Base-by-base conservation (phyloP, 2,888 invertebrate species). In the Thereva unica region DNA sequence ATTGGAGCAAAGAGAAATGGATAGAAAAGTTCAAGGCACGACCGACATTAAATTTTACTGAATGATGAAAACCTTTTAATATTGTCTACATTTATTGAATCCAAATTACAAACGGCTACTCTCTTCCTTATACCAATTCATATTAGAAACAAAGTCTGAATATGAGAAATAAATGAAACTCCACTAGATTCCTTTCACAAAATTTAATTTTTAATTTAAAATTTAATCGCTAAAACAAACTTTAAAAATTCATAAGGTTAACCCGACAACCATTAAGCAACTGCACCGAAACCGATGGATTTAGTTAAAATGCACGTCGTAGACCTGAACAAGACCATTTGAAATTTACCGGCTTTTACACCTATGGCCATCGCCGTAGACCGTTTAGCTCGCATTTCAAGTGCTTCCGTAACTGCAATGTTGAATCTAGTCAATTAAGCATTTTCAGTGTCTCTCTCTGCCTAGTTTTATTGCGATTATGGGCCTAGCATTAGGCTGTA, bases 371-470 rank as follows among this genome's bases (percentile, higher is more conserved):
- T 59, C 59, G 59, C 38, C 40, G 59, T 59, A 40, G 35, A 12
- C 42, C 47, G 4, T 23, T 23, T 23, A 47, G 50, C 49, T 12
- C 8, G 50, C 50, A 50, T 61, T 61, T 61, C 49, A 61, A 40
- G 50, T 50, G 61, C 61, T 61, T 61, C 61, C 61, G 61, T 50
- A 61, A 61, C 50, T 50, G 35, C 55, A 10, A 10, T 41, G 42
- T 41, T 52, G 49, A 49, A 47, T 41, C 9, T 40, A 61, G 50
- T 61, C 50, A 50, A 61, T 61, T 61, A 49, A 59, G 41, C n/a
- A 5, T 40, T 61, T 61, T 61, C 50, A 61, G 61, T 59, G 61
- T 61, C 50, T 50, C 5, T 23, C 23, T 23, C 23, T 23, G 23
- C 23, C 23, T 23, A 23, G 23, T 23, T 23, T 23, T 23, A 23